Percentiles rank a stretch among this genome's conserved stretches.
These are phyloP conservation scores for Pseudomyrmex flavicornis DNA, from an alignment of 1,140 invertebrate species.

Conservation along the genomic window DNA sequence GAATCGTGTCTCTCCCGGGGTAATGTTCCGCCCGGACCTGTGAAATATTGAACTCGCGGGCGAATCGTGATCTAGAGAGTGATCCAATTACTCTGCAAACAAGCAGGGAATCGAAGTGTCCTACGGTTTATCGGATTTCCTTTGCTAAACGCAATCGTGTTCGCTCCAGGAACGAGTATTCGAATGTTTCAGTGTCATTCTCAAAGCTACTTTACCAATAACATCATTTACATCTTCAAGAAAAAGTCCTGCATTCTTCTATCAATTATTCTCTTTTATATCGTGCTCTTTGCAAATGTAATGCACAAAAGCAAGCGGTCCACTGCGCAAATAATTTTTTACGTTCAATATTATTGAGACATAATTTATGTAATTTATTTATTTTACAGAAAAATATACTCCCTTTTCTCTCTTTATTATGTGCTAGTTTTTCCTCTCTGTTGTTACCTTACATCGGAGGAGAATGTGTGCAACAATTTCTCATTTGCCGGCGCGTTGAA, in stretches of 20 bases:
- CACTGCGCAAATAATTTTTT: slow-evolving; percentile 27
- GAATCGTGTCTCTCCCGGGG: slow-evolving; percentile 70
- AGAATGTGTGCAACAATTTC: background rate
- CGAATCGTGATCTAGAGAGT: slow-evolving; percentile 62
- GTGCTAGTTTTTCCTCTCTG: too few species aligned
- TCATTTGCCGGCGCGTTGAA: slow-evolving; percentile 22
- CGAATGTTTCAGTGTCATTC: slow-evolving; percentile 5
- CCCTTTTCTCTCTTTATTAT: background rate
- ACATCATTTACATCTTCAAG: background rate
- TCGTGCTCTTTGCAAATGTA: slow-evolving; percentile 21
- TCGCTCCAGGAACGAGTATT: slow-evolving; percentile 1
- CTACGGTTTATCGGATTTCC: slow-evolving; percentile 59
- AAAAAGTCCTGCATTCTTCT: background rate
- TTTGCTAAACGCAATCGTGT: slow-evolving; percentile 64
- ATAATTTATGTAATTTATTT: background rate
- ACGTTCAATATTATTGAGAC: background rate
- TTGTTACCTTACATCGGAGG: background rate
- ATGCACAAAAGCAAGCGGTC: background rate
- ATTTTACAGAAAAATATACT: background rate
- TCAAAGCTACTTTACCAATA: background rate
- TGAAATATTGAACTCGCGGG: slow-evolving; percentile 64
- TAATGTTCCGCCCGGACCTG: slow-evolving; percentile 64
- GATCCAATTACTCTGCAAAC: slow-evolving; percentile 70
- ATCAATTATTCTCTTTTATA: slow-evolving; percentile 44
- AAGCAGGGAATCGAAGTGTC: slow-evolving; percentile 58